These are phyloP conservation scores for Recurvirostra avosetta DNA, from an alignment of 2,113 vertebrate genomes.

Conservation along the genomic window DNA sequence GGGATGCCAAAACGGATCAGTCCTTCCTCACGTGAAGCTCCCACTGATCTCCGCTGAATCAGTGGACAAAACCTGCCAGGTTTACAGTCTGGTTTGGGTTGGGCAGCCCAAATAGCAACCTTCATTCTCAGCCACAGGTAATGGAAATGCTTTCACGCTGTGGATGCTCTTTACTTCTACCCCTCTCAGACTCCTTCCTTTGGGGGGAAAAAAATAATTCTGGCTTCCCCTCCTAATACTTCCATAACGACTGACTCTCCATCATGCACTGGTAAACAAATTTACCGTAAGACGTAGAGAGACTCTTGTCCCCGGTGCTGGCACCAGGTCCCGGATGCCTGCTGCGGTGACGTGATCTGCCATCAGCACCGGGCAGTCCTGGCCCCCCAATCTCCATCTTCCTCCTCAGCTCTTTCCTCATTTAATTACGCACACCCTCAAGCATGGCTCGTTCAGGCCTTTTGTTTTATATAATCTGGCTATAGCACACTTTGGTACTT, in stretches of 20 bases:
- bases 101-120: neutral
- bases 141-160: neutral
- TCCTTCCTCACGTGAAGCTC: neutral
- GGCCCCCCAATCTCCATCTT: neutral
- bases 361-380: neutral
- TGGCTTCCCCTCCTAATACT: neutral
- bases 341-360: too few relatives aligned
- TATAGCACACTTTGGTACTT: neutral
- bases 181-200: neutral
- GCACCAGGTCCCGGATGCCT: rapidly evolving
- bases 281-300: neutral
- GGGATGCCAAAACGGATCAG: neutral
- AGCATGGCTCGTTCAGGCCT: neutral
- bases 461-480: neutral
- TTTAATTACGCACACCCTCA: neutral
- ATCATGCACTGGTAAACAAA: neutral
- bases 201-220: neutral
- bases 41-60: neutral
- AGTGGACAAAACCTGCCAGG: neutral
- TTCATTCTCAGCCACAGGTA: neutral
- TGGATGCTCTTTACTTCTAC: neutral
- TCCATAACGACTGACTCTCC: neutral
- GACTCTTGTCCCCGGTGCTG: neutral
- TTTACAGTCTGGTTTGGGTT: neutral
- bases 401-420: neutral